Evolutionary conservation across 2,113 vertebrate genomes (phyloP).

Genomic region (Ailuropoda melanoleuca): DNA sequence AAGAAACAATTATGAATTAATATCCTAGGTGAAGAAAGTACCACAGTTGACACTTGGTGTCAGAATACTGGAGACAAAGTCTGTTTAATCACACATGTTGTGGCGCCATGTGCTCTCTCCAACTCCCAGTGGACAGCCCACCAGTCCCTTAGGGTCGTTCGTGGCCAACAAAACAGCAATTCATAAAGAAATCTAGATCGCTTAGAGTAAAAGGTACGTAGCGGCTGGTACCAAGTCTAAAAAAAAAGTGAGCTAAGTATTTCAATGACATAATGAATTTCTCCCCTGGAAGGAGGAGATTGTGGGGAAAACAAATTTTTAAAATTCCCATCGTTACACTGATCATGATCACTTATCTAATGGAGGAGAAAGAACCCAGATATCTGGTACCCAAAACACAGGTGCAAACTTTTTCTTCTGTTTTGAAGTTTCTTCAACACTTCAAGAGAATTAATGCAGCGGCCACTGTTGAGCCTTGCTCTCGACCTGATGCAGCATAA

Average conservation of each 20-base stretch:
- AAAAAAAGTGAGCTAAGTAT: slow-evolving; percentile 51
- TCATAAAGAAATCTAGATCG: background rate
- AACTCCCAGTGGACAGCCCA: slow-evolving; percentile 7
- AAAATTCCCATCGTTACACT: slow-evolving; percentile 51
- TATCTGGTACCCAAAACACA: slow-evolving; percentile 68
- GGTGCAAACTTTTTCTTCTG: slow-evolving; percentile 48
- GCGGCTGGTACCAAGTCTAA: slow-evolving; percentile 34
- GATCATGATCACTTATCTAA: slow-evolving; percentile 53
- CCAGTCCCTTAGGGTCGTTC: slow-evolving; percentile 43
- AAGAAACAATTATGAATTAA: slow-evolving; percentile 58
- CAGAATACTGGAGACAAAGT: slow-evolving; percentile 55
- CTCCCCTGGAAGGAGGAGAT: background rate
- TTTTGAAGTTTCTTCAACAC: slow-evolving; percentile 65
- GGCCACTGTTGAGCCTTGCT: slow-evolving; percentile 64
- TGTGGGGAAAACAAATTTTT: background rate
- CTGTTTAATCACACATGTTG: background rate
- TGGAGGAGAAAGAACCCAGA: slow-evolving; percentile 38
- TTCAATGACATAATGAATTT: slow-evolving; percentile 62
- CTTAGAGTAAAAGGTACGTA: slow-evolving; percentile 48
- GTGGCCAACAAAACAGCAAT: slow-evolving; percentile 30
- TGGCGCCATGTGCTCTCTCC: background rate
- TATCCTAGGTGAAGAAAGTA: slow-evolving; percentile 55
- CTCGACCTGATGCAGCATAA: slow-evolving; percentile 58
- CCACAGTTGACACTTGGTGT: slow-evolving; percentile 69
- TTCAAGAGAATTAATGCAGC: slow-evolving; percentile 43